Base-by-base conservation (phyloP, 1,140 invertebrate species). In the Cheumatopsyche charites region DNA sequence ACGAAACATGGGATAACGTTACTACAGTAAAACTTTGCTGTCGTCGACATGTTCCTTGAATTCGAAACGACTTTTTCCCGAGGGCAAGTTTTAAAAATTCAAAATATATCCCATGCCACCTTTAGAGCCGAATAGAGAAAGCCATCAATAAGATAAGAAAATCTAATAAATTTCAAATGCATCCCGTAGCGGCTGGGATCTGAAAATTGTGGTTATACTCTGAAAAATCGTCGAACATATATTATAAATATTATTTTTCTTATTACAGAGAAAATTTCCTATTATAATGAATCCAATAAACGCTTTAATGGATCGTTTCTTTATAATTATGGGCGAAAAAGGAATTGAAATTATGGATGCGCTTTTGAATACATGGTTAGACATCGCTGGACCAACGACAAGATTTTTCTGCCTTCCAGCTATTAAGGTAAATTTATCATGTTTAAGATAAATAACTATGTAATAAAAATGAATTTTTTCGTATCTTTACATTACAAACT, bases 11-110 rank as follows among this genome's bases (percentile, higher is more conserved):
- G 29, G 29, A 36, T 36, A n/a, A 36, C 29, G 29, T 36, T 36
- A 4, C 9, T 3, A 9, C 9, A 36, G 15, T 52, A 52, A 19
- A 52, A 52, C 19, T 52, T 52, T 19, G 47, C 19, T 17, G 47
- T 17, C 47, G 47, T 17, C 19, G 47, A 52, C 5, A 15, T 15
- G 47, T 17, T 52, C 47, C 47, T 17, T 52, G 47, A 52, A 52
- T 52, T 52, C 19, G 47, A 52, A 52, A 52, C 19, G 47, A 52
- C n/a, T 13, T 17, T 17, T 17, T 17, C 9, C 19, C 15, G 47
- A 19, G 47, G 47, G 47, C n/a, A 52, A 52, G 19, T 52, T 52
- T 52, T 17, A 52, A 52, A 52, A 52, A 52, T 52, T 52, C 47
- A 52, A 17, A 15, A 52, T 52, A 1, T 52, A 52, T 52, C 47